Percentiles rank a stretch among this genome's conserved stretches.
phyloP scores from a whole-genome alignment of 2,888 invertebrate species.

The Eupeodes latifasciatus region DNA sequence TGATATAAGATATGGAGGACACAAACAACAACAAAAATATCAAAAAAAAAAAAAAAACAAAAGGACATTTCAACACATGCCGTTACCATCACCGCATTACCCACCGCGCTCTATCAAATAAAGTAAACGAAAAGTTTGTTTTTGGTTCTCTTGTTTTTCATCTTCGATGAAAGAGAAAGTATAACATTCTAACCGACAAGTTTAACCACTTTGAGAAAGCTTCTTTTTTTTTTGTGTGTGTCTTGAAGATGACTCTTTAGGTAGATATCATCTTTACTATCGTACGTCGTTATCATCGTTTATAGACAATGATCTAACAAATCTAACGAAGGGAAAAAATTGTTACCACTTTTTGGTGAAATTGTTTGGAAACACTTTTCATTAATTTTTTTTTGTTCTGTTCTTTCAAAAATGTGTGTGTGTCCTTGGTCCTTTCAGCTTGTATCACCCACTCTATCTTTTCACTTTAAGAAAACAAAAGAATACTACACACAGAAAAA shows the following conservation, averaged over 20 bases:
- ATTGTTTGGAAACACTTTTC: constrained; percentile 81
- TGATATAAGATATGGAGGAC: constrained; percentile 25
- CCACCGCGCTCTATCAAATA: not conserved
- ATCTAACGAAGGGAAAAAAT: constrained; percentile 73
- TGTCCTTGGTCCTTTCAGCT: not conserved
- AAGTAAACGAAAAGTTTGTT: constrained; percentile 39
- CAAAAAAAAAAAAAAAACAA: not conserved
- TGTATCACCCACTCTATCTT: constrained; percentile 45
- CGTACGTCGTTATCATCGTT: constrained; percentile 54
- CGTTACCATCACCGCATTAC: not conserved
- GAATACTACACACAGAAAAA: not conserved
- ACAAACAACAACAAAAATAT: not conserved
- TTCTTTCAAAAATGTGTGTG: not conserved
- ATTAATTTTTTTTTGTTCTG: constrained; percentile 51
- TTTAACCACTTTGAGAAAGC: constrained; percentile 38
- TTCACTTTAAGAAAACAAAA: constrained; percentile 1
- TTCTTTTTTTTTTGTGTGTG: not conserved
- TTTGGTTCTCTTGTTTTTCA: constrained; percentile 21
- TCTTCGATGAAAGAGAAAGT: constrained; percentile 36
- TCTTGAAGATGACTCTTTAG: constrained; percentile 14
- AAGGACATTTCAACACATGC: constrained; percentile 61
- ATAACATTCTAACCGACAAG: constrained; percentile 16
- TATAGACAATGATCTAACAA: constrained; percentile 69
- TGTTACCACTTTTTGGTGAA: constrained; percentile 82
- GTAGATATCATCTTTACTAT: constrained; percentile 62